Evolutionary conservation across 1,140 invertebrate genomes (phyloP), one percentile per base, ranked within the genome.

Genomic region (Pseudomyrmex pallidus): DNA sequence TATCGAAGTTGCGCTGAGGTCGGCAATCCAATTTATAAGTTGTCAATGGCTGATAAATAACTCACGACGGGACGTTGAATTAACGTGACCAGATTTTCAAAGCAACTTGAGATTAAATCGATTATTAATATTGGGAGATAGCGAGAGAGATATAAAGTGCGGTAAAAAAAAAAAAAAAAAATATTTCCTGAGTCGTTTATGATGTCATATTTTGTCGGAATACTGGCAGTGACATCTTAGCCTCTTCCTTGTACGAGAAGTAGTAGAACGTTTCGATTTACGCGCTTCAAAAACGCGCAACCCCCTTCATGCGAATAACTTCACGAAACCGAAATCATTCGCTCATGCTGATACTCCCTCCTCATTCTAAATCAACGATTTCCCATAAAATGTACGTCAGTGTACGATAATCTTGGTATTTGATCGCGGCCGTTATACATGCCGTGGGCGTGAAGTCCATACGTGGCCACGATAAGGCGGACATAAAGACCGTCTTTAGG

Each of bases 11-110:
- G 20, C 46, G 48, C 54, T 4, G 56, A 70, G 72, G 66, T 80
- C 76, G 66, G 66, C 76, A 80, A 80, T 80, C 76, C 54, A 80
- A 80, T 80, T 80, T 80, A 80, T 80, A 80, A 80, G 76, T 80
- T 80, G 76, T 80, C 76, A 80, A 80, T 72, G 54, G 54, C 44
- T 66, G 76, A 80, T 80, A 80, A 80, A 80, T 80, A 80, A 80
- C 66, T 80, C 76, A 61, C 66, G 76, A 78, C 52, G 59, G 66
- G 35, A 59, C 48, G 22, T 66, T 59, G 66, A 72, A 80, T 80
- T 80, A 80, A 59, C 66, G 44, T 13, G 52, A 59, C 54, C 50
- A 44, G 17, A 25, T 25, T 80, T 80, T 59, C 15, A 9, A 61
- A 35, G 66, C 66, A 72, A 66, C 61, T 80, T 50, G 44, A 72